Percentiles rank a stretch among this genome's conserved stretches.
phyloP scores from a whole-genome alignment of 2,888 invertebrate genomes.

The Drosophila tanythrix region DNA sequence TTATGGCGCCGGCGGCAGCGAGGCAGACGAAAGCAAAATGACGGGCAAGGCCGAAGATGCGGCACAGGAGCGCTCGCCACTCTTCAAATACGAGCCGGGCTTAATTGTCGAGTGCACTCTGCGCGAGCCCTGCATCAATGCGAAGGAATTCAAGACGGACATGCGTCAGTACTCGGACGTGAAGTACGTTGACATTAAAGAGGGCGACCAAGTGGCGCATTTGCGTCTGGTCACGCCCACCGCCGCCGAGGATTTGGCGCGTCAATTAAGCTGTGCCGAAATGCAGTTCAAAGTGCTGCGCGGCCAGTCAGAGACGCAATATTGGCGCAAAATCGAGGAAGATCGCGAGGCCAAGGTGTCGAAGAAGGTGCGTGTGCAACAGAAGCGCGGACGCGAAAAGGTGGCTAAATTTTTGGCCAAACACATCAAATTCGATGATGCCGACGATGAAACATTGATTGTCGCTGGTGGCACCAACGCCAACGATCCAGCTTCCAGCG shows the following conservation, averaged over 20 bases:
- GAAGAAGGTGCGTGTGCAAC: conserved; percentile 81
- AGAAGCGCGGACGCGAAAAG: conserved; percentile 82
- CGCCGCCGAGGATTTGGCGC: conserved; percentile 84
- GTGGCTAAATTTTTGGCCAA: conserved; percentile 63
- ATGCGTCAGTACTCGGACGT: conserved; percentile 88
- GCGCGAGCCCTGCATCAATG: conserved; percentile 88
- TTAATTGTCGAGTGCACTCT: conserved; percentile 90
- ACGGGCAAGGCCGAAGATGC: conserved; percentile 59
- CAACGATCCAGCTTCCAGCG: neutral
- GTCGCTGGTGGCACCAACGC: neutral
- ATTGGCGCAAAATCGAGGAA: conserved; percentile 91
- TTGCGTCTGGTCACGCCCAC: conserved; percentile 88
- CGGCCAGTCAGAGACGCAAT: conserved; percentile 90
- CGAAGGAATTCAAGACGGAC: conserved; percentile 89
- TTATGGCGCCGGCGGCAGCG: conserved; percentile 81
- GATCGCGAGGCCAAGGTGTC: conserved; percentile 85
- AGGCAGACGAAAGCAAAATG: conserved; percentile 52
- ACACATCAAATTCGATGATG: conserved; percentile 83
- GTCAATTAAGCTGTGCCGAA: conserved; percentile 81
- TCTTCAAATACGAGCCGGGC: conserved; percentile 86
- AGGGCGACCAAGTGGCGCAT: conserved; percentile 89
- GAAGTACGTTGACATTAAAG: conserved; percentile 92
- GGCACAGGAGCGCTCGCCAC: conserved; percentile 78
- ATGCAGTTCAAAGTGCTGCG: conserved; percentile 84
- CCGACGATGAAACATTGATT: conserved; percentile 38